Evolutionary conservation across 2,888 invertebrate species (phyloP), one percentile per base, ranked within the genome.

Genomic region (Melanostoma scalare): DNA sequence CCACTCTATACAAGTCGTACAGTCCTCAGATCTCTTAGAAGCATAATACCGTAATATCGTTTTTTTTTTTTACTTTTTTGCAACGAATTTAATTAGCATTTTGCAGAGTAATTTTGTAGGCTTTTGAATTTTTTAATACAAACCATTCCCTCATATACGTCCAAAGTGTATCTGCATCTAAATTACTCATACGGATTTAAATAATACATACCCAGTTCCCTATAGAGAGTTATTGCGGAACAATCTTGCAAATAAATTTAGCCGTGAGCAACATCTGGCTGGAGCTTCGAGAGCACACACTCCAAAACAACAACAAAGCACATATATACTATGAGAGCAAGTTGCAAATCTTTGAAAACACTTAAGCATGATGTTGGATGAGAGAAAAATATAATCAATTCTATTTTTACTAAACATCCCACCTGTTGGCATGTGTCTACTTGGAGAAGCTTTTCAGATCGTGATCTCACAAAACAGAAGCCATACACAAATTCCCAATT

Each of bases 201-300:
- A 72, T 68, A 63, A 50, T 61, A 8, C 9, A 40, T 52, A 52
- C 65, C 60, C 68, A 36, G 48, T 71, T 75, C 63, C 69, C 69
- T 67, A 58, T 69, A 80, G 75, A 80, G 74, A 55, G 58, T 53
- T 52, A 81, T 81, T 81, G 76, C 80, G 80, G 80, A 81, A 81
- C 76, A 76, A 53, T 65, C 75, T 65, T 81, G 76, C 76, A 81
- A 81, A 81, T 81, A 60, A 33, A 36, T 81, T 76, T 76, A 81
- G 80, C 80, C 76, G 76, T 81, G 76, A 81, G 76, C 80, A 81
- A 76, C 80, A 55, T 61, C 71, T 71, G 50, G 65, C 60, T 80
- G 63, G 44, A 50, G 63, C 50, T 63, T 63, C 48, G 76, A 65
- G 76, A 75, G 69, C 75, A 75, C 46, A 65, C 63, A 69, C 58